A percentile compares a stretch with the other conserved stretches of the same genome.
Evolutionary conservation across 1,140 invertebrate genomes (phyloP).

Genomic region (Bombus fervidus): DNA sequence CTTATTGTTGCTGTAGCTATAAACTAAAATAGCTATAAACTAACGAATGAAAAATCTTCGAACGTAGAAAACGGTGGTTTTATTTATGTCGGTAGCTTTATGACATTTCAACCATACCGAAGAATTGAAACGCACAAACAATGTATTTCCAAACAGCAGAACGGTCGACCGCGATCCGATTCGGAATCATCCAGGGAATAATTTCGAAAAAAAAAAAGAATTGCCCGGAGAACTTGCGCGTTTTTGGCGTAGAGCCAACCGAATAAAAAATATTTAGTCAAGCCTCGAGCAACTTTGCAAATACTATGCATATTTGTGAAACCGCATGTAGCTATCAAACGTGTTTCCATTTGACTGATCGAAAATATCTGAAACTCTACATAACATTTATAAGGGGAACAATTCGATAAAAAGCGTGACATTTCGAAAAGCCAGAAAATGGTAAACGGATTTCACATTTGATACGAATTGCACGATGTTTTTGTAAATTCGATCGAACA

Average conservation of each 20-base stretch:
- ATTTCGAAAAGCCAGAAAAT: neutral
- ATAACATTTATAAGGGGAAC: neutral
- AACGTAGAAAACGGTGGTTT: neutral
- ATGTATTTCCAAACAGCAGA: neutral
- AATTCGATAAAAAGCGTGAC: neutral
- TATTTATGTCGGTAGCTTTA: too few species aligned
- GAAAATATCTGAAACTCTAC: neutral
- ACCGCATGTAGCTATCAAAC: too few species aligned
- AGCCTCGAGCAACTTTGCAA: neutral
- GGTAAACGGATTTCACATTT: neutral
- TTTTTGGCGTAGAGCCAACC: neutral
- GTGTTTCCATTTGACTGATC: neutral
- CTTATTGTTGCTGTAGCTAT: too few species aligned
- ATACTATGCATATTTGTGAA: neutral
- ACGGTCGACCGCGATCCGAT: neutral
- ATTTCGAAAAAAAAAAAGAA: neutral
- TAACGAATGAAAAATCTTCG: neutral
- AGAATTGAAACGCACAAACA: neutral
- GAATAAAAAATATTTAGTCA: constrained; percentile 1
- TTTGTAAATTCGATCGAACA: neutral
- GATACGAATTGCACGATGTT: neutral
- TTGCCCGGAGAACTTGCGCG: neutral
- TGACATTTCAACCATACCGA: neutral
- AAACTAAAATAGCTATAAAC: neutral
- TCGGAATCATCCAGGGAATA: neutral